These are phyloP conservation scores for Rhopalosiphum maidis DNA, from an alignment of 1,140 invertebrate genomes.

Conservation along the genomic window DNA sequence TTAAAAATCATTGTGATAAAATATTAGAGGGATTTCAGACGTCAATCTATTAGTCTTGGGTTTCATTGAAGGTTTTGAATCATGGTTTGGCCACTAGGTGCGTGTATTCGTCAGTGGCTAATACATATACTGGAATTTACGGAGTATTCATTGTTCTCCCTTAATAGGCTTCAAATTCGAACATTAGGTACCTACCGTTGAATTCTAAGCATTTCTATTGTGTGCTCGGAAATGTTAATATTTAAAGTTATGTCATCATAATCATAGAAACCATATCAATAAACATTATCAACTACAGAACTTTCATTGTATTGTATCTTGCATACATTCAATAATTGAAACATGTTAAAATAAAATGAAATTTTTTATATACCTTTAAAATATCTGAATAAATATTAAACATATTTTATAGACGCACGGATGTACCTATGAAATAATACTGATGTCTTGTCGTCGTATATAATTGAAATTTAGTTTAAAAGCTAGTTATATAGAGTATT, in stretches of 20 bases:
- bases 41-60: background rate
- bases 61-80: background rate
- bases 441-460: background rate
- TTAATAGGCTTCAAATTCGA: constrained; percentile 3
- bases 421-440: too few species aligned
- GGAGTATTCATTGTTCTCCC: background rate
- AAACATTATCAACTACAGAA: background rate
- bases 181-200: background rate
- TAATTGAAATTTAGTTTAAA: background rate
- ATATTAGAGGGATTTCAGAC: background rate
- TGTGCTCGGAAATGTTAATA: background rate
- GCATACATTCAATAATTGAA: background rate
- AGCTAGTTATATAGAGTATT: background rate
- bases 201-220: background rate
- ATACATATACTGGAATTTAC: background rate
- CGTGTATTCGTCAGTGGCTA: background rate
- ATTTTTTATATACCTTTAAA: too few species aligned
- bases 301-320: background rate
- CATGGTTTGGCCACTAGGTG: background rate
- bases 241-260: background rate
- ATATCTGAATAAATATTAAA: background rate
- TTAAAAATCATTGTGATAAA: too few species aligned
- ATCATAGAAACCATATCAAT: background rate
- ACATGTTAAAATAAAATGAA: too few species aligned
- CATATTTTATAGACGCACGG: background rate